Conservation (phyloP, 2,113 vertebrate genomes). For the Saguinus midas region DNA sequence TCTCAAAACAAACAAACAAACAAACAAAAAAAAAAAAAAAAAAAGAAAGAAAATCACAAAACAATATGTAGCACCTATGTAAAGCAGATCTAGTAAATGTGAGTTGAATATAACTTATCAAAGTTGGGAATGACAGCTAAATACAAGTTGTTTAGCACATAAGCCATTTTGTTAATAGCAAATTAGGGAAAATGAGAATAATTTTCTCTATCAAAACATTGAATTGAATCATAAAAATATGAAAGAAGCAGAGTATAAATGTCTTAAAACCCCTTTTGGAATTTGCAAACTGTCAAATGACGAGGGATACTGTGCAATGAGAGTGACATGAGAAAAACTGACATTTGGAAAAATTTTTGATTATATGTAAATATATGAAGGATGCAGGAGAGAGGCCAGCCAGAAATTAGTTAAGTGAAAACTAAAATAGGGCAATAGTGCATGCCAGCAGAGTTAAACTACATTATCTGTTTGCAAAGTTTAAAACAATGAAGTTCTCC, state of each 20-base stretch:
- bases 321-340: not conserved
- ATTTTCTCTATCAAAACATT: not conserved
- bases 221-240: conserved; percentile 40
- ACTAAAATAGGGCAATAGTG: not conserved
- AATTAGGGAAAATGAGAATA: not conserved
- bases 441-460: not conserved
- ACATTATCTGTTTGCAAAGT: not conserved
- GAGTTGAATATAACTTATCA: not conserved
- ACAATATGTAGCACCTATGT: not conserved
- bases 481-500: not conserved
- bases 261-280: not conserved
- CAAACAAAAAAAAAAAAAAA: too few relatives aligned
- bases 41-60: too few relatives aligned
- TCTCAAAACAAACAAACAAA: too few relatives aligned
- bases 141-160: not conserved
- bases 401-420: not conserved
- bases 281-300: not conserved
- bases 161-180: not conserved
- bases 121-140: not conserved
- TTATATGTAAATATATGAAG: not conserved
- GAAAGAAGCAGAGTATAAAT: not conserved
- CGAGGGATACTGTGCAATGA: not conserved
- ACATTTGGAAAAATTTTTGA: not conserved
- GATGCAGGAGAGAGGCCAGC: not conserved
- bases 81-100: not conserved